Evolutionary conservation across 2,797 vertebrate species (phyloP).

Genomic region (Sorex maritimensis): DNA sequence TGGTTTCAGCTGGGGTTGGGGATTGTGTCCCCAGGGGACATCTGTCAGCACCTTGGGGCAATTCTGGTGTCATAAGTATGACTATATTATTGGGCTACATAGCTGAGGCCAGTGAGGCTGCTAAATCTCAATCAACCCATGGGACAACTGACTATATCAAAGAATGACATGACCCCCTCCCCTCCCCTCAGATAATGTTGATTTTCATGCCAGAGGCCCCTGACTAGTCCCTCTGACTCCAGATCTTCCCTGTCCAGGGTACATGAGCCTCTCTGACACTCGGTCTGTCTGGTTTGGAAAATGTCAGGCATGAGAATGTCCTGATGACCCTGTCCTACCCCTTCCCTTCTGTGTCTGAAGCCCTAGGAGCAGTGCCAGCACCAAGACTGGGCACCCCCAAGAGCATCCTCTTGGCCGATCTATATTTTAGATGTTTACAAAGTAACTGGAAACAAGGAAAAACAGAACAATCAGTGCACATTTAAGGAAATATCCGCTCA

Average conservation of each 20-base stretch:
- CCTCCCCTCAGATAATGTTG: too few species aligned
- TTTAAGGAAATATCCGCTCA: slow-evolving; percentile 57
- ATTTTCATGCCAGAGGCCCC: background rate
- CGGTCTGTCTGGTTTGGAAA: slow-evolving; percentile 77
- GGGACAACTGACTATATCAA: background rate
- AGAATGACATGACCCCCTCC: too few species aligned
- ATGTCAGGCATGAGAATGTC: background rate
- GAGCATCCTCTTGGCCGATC: slow-evolving; percentile 82
- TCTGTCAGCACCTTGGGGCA: background rate
- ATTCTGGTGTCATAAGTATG: background rate
- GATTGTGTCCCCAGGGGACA: slow-evolving; percentile 2
- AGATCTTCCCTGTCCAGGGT: background rate
- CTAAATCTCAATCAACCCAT: background rate
- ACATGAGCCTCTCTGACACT: background rate
- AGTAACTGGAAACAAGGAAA: slow-evolving; percentile 40
- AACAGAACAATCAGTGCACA: slow-evolving; percentile 57
- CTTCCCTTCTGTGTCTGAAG: background rate
- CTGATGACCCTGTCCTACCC: background rate
- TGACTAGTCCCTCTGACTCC: background rate
- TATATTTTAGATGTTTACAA: slow-evolving; percentile 81
- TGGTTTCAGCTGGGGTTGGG: background rate
- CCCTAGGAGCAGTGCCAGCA: slow-evolving; percentile 3
- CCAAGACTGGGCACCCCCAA: slow-evolving; percentile 40
- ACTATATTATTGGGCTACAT: background rate
- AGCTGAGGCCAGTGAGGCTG: background rate